Percentiles rank a stretch among this genome's conserved stretches.
Evolutionary conservation across 1,140 invertebrate species (phyloP).

Genomic region (Physella acuta): DNA sequence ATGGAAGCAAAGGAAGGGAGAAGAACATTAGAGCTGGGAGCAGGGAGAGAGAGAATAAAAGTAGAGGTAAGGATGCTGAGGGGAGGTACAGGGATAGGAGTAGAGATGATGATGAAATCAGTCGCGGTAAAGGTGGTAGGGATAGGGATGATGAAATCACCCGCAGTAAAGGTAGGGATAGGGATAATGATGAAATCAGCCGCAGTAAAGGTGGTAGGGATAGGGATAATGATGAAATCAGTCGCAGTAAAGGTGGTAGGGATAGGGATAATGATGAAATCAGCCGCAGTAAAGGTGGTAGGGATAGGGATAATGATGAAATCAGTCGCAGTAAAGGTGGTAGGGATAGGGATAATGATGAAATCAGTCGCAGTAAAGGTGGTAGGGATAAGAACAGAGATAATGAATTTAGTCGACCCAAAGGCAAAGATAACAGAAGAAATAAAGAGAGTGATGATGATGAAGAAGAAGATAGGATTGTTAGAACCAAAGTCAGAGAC

Average conservation of each 20-base stretch:
- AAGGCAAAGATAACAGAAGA: not conserved
- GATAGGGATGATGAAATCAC: not conserved
- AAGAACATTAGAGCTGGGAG: not conserved
- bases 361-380: not conserved
- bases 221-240: not conserved
- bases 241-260: not conserved
- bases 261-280: not conserved
- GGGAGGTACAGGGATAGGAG: conserved; percentile 1
- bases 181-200: not conserved
- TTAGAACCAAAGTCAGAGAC: not conserved
- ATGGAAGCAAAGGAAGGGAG: conserved; percentile 1
- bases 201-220: not conserved
- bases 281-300: no score
- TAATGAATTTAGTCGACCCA: not conserved
- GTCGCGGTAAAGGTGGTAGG: not conserved
- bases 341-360: not conserved
- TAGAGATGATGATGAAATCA: not conserved
- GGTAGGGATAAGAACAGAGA: conserved; percentile 9
- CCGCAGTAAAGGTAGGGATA: not conserved
- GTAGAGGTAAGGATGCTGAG: conserved; percentile 9
- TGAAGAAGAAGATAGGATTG: not conserved
- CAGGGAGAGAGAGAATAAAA: conserved; percentile 16
- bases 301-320: no score
- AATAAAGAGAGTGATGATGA: not conserved
- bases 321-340: not conserved